Percentiles rank a stretch among this genome's conserved stretches.
Evolutionary conservation across 1,140 invertebrate species (phyloP).

Genomic region (Asbolus verrucosus): DNA sequence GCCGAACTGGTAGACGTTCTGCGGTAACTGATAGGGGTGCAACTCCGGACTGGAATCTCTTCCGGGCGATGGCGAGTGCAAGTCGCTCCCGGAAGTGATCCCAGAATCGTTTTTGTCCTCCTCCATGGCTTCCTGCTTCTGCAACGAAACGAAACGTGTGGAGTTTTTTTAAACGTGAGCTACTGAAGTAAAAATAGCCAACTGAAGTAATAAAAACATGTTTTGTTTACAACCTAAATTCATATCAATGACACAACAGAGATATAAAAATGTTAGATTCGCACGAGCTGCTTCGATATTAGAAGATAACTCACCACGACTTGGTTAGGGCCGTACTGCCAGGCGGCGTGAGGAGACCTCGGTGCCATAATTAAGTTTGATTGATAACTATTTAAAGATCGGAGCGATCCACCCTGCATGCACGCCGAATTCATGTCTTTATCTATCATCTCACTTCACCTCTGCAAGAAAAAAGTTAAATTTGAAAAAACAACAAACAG

Average conservation of each 20-base stretch:
- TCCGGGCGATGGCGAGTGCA: conserved; percentile 59
- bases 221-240: conserved; percentile 41
- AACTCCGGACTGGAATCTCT: conserved; percentile 59
- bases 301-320: too few species aligned
- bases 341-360: conserved; percentile 56
- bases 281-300: too few species aligned
- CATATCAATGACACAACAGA: conserved; percentile 39
- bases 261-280: conserved; percentile 35
- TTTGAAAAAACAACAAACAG: background rate
- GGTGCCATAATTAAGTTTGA: conserved; percentile 55
- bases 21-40: conserved; percentile 1
- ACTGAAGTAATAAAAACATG: conserved; percentile 37
- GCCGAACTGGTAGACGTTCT: too few species aligned
- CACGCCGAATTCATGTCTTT: conserved; percentile 56
- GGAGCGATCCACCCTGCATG: conserved; percentile 52
- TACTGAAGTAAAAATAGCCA: conserved; percentile 31
- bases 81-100: conserved; percentile 60
- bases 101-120: conserved; percentile 62
- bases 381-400: conserved; percentile 53
- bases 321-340: conserved; percentile 53
- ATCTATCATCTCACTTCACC: conserved; percentile 25
- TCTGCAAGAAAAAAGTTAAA: background rate
- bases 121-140: conserved; percentile 65
- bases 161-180: conserved; percentile 14
- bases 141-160: conserved; percentile 51